A percentile compares a stretch with the other conserved stretches of the same genome.
Conservation (phyloP, 2,888 invertebrate species). For the Amphiduros pacificus region DNA sequence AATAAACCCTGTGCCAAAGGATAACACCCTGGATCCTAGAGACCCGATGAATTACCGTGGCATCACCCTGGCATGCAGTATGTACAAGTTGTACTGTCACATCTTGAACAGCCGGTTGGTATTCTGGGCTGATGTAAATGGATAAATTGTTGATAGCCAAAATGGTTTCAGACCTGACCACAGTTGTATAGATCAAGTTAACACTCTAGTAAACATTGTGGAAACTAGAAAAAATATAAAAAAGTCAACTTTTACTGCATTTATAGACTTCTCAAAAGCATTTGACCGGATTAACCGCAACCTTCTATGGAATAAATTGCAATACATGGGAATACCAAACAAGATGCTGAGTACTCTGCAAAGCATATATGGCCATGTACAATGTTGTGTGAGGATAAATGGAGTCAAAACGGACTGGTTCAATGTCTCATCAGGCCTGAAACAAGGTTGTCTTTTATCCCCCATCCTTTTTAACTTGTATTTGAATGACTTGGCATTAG, state of each 20-base stretch:
- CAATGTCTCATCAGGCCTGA: background rate
- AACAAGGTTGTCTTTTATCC: background rate
- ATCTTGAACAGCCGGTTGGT: no score
- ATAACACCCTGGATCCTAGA: no score
- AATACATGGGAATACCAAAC: background rate
- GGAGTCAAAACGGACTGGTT: background rate
- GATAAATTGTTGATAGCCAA: background rate
- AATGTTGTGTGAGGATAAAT: background rate
- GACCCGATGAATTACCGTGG: no score
- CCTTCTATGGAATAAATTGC: no score
- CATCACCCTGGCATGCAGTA: no score
- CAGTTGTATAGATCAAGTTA: background rate
- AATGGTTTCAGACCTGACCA: background rate
- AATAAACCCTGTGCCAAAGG: no score
- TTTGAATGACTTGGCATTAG: no score
- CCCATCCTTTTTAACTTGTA: background rate
- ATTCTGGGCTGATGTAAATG: background rate
- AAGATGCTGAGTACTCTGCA: background rate
- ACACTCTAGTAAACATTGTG: background rate
- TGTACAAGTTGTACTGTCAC: no score
- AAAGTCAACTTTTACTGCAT: background rate
- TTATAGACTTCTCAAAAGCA: no score
- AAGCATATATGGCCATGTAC: background rate
- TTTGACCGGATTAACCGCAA: no score
- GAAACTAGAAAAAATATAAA: background rate